Conservation (phyloP, 2,113 vertebrate genomes). For the cat (Felis catus) region F.catus_Fca126_mat1.0 CM031417.1:135876501-135877000, state of each 20-base stretch:
- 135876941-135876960: neutral
- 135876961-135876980: neutral
- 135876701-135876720: neutral
- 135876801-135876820: neutral
- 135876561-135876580: neutral
- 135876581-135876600: neutral
- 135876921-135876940: neutral
- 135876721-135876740: neutral
- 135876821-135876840: rapidly evolving
- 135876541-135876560: neutral
- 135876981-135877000: no score
- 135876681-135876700: neutral
- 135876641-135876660: neutral
- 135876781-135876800: neutral
- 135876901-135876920: neutral
- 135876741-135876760: neutral
- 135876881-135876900: neutral
- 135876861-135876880: neutral
- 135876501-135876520: neutral
- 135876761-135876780: neutral
- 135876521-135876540: neutral
- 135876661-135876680: neutral
- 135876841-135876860: neutral
- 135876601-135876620: neutral
- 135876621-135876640: neutral